Conservation (phyloP, 92 coral and sea anemone genomes). For the Ricordea florida region DNA sequence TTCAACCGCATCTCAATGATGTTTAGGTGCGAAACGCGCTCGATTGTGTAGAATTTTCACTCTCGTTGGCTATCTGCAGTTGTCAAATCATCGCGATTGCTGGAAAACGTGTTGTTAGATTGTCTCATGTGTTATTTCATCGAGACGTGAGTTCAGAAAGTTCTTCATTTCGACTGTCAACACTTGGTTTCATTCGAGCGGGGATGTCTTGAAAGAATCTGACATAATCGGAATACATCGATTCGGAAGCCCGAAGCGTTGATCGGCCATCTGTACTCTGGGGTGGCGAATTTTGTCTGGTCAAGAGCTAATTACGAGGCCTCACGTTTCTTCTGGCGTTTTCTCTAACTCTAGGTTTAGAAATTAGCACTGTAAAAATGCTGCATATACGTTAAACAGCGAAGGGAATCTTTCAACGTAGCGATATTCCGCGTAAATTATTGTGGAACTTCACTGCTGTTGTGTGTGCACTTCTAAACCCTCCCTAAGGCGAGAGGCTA, state of each 20-base stretch:
- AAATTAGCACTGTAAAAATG: no score
- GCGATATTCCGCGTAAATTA: no score
- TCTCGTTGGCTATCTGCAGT: not conserved
- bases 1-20: not conserved
- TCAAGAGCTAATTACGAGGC: constrained; percentile 28
- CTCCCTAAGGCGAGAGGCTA: no score
- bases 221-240: not conserved
- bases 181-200: not conserved
- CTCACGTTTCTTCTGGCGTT: constrained; percentile 21
- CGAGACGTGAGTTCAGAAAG: not conserved
- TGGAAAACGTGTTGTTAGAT: not conserved
- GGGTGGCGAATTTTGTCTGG: constrained; percentile 3
- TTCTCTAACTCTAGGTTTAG: no score
- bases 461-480: no score
- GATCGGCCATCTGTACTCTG: constrained; percentile 39
- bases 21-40: constrained; percentile 7
- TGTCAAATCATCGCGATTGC: constrained; percentile 2
- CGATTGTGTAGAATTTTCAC: not conserved
- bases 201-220: not conserved
- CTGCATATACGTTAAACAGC: no score
- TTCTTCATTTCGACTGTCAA: constrained; percentile 7
- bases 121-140: not conserved
- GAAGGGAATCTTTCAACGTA: no score
- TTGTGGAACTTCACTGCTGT: no score
- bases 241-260: not conserved